A percentile compares a stretch with the other conserved stretches of the same genome.
Conservation (phyloP, 2,888 invertebrate genomes). For the Pseudolycoriella hygida region DNA sequence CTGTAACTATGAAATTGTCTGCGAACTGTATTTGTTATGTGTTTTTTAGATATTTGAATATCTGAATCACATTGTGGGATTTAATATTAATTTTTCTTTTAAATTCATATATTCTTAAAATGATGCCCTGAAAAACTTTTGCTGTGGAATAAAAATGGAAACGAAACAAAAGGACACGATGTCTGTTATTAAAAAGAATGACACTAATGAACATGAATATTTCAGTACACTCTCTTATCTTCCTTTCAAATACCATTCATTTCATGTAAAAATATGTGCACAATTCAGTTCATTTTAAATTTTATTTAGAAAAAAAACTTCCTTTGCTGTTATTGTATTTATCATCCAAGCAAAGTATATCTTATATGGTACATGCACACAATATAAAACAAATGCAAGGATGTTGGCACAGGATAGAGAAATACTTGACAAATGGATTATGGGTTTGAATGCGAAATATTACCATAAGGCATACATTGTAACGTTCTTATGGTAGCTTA, state of each 20-base stretch:
- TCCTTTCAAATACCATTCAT: neutral
- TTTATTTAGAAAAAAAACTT: neutral
- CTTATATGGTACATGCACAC: too few relatives aligned
- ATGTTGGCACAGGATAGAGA: neutral
- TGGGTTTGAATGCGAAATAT: slow-evolving; percentile 1
- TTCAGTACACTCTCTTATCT: neutral
- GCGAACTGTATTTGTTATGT: too few relatives aligned
- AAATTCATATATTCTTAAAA: too few relatives aligned
- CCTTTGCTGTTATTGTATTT: neutral
- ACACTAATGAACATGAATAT: slow-evolving; percentile 1
- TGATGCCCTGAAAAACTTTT: too few relatives aligned
- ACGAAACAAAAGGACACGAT: too few relatives aligned
- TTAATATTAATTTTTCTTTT: too few relatives aligned
- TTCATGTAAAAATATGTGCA: neutral
- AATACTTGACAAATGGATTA: slow-evolving; percentile 1
- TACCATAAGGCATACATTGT: neutral
- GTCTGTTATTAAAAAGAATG: neutral
- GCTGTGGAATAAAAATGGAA: too few relatives aligned
- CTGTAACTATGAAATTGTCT: too few relatives aligned
- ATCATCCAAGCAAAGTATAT: too few relatives aligned
- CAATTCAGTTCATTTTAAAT: neutral
- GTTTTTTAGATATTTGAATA: too few relatives aligned
- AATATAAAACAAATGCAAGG: too few relatives aligned
- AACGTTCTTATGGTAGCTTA: neutral
- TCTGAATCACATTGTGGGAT: too few relatives aligned